phyloP scores from a whole-genome alignment of 2,113 vertebrate genomes.

The Sprattus sprattus region DNA sequence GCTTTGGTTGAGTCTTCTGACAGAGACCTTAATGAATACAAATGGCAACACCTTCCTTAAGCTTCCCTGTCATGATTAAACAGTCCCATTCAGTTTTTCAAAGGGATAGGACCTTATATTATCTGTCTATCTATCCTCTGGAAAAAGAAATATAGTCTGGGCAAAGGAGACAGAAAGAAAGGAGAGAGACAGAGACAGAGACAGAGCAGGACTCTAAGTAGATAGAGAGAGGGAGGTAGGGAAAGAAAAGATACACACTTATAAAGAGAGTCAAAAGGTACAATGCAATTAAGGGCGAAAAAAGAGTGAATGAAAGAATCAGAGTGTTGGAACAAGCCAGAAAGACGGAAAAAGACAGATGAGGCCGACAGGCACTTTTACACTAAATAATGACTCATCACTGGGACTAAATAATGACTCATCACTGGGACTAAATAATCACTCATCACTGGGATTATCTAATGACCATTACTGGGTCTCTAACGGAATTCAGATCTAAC shows the following conservation, averaged over 20 bases:
- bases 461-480: background rate
- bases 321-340: background rate
- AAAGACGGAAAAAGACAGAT: constrained; percentile 11
- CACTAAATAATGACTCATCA: background rate
- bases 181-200: constrained; percentile 15
- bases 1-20: background rate
- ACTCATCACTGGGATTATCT: background rate
- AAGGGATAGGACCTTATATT: background rate
- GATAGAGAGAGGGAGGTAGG: too few species aligned
- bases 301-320: background rate
- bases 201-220: background rate
- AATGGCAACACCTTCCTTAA: constrained; percentile 23
- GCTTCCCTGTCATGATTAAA: constrained; percentile 25
- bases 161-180: background rate
- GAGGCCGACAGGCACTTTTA: constrained; percentile 1
- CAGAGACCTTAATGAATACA: constrained; percentile 30
- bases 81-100: background rate
- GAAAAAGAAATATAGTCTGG: background rate
- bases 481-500: background rate
- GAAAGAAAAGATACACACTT: too few species aligned
- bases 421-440: background rate
- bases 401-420: background rate
- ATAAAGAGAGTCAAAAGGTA: too few species aligned
- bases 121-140: background rate
- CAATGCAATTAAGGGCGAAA: too few species aligned